These are phyloP conservation scores for Monochamus alternatus DNA, from an alignment of 2,888 invertebrate genomes.

Conservation along the genomic window DNA sequence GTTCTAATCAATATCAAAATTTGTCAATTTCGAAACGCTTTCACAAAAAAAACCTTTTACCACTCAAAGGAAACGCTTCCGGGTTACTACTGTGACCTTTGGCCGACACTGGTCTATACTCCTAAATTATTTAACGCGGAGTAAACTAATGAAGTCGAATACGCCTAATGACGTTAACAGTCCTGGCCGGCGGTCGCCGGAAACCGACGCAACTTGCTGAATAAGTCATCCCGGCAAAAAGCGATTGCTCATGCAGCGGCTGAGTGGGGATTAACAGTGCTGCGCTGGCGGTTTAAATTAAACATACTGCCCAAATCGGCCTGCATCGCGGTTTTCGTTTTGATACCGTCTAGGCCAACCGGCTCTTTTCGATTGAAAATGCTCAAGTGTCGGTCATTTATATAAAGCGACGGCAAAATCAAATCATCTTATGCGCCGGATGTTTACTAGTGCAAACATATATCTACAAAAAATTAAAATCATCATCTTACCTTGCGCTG, in stretches of 20 bases:
- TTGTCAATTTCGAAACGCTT: too few relatives aligned
- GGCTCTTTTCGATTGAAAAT: not conserved
- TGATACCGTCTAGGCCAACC: not conserved
- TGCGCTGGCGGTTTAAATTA: not conserved
- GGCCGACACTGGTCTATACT: constrained; percentile 46
- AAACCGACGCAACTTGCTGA: constrained; percentile 20
- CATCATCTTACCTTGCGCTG: too few relatives aligned
- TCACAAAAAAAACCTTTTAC: too few relatives aligned
- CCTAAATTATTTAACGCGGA: constrained; percentile 64
- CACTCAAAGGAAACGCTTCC: not conserved
- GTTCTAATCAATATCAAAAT: too few relatives aligned
- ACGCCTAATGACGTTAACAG: constrained; percentile 61
- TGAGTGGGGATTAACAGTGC: not conserved
- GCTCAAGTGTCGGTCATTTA: too few relatives aligned
- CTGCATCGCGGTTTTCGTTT: not conserved
- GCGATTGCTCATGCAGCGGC: not conserved
- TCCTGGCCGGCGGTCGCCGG: constrained; percentile 13
- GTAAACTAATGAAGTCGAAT: constrained; percentile 65
- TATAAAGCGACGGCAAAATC: too few relatives aligned
- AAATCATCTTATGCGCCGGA: too few relatives aligned
- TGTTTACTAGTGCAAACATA: too few relatives aligned
- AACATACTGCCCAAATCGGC: not conserved
- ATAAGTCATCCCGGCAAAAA: constrained; percentile 15
- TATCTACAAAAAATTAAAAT: too few relatives aligned
- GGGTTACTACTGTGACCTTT: not conserved